A percentile compares a stretch with the other conserved stretches of the same genome.
Conservation (phyloP, 2,113 vertebrate species). For the Melanerpes formicivorus region DNA sequence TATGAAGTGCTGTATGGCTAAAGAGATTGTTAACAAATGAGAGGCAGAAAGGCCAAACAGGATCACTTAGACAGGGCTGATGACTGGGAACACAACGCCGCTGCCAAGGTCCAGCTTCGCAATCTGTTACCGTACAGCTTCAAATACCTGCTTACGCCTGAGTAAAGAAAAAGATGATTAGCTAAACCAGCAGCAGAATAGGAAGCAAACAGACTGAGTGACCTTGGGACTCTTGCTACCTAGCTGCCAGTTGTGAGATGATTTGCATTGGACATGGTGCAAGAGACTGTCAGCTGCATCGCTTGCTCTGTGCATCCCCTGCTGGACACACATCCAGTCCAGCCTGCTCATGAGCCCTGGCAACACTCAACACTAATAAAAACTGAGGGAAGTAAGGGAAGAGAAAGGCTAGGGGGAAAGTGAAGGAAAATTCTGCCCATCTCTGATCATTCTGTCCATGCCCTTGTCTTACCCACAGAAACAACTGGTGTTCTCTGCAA, state of each 20-base stretch:
- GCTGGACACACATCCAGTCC: constrained; percentile 36
- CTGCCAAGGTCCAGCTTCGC: constrained; percentile 20
- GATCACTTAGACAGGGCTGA: background rate
- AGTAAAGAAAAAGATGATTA: constrained; percentile 36
- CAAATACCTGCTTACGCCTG: constrained; percentile 41
- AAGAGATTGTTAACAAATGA: background rate
- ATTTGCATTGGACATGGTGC: background rate
- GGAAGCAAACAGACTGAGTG: constrained; percentile 35
- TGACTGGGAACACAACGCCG: background rate
- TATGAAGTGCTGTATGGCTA: background rate
- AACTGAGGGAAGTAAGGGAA: background rate
- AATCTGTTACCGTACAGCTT: constrained; percentile 13
- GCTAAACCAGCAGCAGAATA: constrained; percentile 51
- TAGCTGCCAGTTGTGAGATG: background rate
- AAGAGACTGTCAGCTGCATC: background rate
- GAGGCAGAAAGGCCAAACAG: background rate
- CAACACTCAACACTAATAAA: background rate
- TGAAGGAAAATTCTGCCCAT: background rate
- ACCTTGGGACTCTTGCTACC: background rate
- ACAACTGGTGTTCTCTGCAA: background rate
- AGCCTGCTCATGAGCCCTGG: background rate
- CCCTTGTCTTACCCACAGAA: background rate
- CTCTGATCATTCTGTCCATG: background rate
- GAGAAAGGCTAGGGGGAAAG: background rate
- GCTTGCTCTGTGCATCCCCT: constrained; percentile 68